These are phyloP conservation scores for Cydia splendana DNA, from an alignment of 1,140 invertebrate genomes.

Conservation along the genomic window DNA sequence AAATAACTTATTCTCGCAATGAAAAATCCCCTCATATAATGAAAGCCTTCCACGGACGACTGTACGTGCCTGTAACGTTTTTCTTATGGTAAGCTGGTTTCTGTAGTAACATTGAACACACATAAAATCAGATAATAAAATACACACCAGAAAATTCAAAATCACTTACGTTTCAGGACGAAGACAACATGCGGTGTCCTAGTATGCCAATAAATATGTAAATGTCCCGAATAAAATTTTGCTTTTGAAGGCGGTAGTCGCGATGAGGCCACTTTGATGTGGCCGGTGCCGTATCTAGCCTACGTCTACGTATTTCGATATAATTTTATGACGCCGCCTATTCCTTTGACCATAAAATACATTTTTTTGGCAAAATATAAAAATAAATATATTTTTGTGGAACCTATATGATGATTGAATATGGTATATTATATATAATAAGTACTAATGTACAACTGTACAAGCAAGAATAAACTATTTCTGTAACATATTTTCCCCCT, in stretches of 20 bases:
- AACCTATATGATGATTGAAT: no score
- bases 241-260: slow-evolving; percentile 70
- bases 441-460: no score
- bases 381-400: no score
- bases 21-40: slow-evolving; percentile 39
- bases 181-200: slow-evolving; percentile 69
- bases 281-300: slow-evolving; percentile 58
- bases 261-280: slow-evolving; percentile 67
- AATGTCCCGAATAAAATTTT: slow-evolving; percentile 77
- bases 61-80: slow-evolving; percentile 56
- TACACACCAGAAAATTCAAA: slow-evolving; percentile 79
- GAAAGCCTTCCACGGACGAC: slow-evolving; percentile 33
- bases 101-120: slow-evolving; percentile 67
- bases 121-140: slow-evolving; percentile 78
- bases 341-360: background rate
- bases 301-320: slow-evolving; percentile 18
- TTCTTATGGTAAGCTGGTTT: slow-evolving; percentile 58
- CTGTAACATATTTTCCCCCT: no score
- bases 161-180: slow-evolving; percentile 77
- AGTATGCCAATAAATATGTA: slow-evolving; percentile 78
- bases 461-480: no score
- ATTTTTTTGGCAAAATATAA: background rate
- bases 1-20: slow-evolving; percentile 24
- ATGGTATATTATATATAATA: no score
- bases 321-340: slow-evolving; percentile 26